A percentile compares a stretch with the other conserved stretches of the same genome.
Conservation (phyloP, 2,113 vertebrate genomes). For the Sinocyclocheilus grahami region DNA sequence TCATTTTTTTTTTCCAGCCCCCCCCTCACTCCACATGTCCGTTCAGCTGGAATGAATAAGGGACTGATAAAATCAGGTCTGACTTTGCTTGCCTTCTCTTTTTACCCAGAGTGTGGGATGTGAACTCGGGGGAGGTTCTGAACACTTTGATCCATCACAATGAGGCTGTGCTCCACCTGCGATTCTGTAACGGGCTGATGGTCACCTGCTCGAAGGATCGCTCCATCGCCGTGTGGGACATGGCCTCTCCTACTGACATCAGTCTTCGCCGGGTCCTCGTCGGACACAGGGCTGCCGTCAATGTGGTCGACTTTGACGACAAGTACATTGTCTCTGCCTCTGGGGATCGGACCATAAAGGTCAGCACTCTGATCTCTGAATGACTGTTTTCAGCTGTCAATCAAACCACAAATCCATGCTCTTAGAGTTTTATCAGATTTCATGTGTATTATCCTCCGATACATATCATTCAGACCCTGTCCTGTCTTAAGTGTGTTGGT, state of each 20-base stretch:
- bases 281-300: slow-evolving; percentile 94
- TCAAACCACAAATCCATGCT: background rate
- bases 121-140: slow-evolving; percentile 93
- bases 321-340: slow-evolving; percentile 98
- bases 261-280: slow-evolving; percentile 94
- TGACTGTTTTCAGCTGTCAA: background rate
- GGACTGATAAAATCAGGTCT: background rate
- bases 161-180: slow-evolving; percentile 93
- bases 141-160: slow-evolving; percentile 99
- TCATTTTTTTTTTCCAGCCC: background rate
- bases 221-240: slow-evolving; percentile 98
- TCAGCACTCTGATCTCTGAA: slow-evolving; percentile 58
- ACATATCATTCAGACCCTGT: too few relatives aligned
- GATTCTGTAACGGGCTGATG: slow-evolving; percentile 97
- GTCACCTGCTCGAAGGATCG: slow-evolving; percentile 98
- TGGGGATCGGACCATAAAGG: slow-evolving; percentile 98
- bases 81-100: background rate
- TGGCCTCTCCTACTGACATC: slow-evolving; percentile 97
- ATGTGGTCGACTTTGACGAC: slow-evolving; percentile 97
- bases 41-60: background rate
- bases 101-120: slow-evolving; percentile 91
- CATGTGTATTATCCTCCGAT: background rate
- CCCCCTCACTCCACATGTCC: background rate
- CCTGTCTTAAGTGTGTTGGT: too few relatives aligned
- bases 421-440: background rate